A percentile compares a stretch with the other conserved stretches of the same genome.
Conservation (phyloP, 2,113 vertebrate genomes). For the Cyprinodon variegatus region DNA sequence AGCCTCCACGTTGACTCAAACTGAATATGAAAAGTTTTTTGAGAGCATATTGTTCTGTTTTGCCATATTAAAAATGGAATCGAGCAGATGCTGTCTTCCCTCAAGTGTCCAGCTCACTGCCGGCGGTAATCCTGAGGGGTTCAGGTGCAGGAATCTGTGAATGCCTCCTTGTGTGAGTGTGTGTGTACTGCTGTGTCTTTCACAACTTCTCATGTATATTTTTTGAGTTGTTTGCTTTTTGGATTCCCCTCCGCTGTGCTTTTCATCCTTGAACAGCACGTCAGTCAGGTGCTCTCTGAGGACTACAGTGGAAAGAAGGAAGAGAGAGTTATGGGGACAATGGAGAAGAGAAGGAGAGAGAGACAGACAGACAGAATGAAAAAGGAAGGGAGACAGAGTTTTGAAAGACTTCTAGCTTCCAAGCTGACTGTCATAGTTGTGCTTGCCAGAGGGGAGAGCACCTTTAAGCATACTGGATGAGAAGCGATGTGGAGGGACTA, state of each 20-base stretch:
- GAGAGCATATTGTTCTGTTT: slow-evolving; percentile 54
- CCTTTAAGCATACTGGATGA: slow-evolving; percentile 77
- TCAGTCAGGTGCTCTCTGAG: slow-evolving; percentile 75
- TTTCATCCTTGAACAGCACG: slow-evolving; percentile 72
- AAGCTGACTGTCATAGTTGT: slow-evolving; percentile 70
- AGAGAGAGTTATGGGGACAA: slow-evolving; percentile 47
- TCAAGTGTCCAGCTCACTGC: slow-evolving; percentile 60
- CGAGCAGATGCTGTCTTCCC: slow-evolving; percentile 65
- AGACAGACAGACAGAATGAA: slow-evolving; percentile 45
- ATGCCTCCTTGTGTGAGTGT: neutral
- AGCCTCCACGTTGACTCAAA: slow-evolving; percentile 17
- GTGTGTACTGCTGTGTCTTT: slow-evolving; percentile 31
- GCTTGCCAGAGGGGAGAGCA: slow-evolving; percentile 78
- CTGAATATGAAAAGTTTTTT: slow-evolving; percentile 44
- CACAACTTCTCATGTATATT: slow-evolving; percentile 53
- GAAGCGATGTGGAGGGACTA: slow-evolving; percentile 71
- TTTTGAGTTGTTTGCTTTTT: slow-evolving; percentile 67
- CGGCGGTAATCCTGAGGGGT: slow-evolving; percentile 62
- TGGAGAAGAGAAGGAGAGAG: slow-evolving; percentile 51
- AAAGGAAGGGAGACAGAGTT: slow-evolving; percentile 59
- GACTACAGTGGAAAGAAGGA: slow-evolving; percentile 46
- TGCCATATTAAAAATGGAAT: slow-evolving; percentile 59
- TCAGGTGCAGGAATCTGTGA: slow-evolving; percentile 4
- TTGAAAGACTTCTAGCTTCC: slow-evolving; percentile 75
- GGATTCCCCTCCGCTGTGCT: slow-evolving; percentile 58